A percentile compares a stretch with the other conserved stretches of the same genome.
phyloP scores from a whole-genome alignment of 2,888 invertebrate genomes.

The Phaonia tiefii region DNA sequence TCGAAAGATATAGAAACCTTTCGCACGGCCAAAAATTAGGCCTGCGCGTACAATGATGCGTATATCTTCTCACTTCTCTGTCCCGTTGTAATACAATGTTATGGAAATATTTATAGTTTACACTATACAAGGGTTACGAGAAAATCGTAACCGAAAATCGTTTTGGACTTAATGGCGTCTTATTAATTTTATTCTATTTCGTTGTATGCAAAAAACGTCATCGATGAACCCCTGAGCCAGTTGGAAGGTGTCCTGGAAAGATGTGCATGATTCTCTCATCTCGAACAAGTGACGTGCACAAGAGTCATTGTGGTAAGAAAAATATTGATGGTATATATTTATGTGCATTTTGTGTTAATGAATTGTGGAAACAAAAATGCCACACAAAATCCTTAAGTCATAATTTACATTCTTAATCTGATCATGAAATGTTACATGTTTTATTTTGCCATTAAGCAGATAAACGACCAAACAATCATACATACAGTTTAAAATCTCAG shows the following conservation, averaged over 20 bases:
- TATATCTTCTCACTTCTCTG: no score
- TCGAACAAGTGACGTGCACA: not conserved
- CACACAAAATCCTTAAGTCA: slow-evolving; percentile 57
- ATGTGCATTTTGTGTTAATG: slow-evolving; percentile 31
- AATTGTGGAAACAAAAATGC: slow-evolving; percentile 43
- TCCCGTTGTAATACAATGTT: no score
- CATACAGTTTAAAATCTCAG: not conserved
- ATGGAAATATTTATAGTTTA: not conserved
- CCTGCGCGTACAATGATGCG: no score
- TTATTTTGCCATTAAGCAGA: slow-evolving; percentile 63
- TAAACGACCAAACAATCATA: slow-evolving; percentile 45
- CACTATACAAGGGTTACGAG: no score
- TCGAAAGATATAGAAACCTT: no score
- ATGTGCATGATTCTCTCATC: slow-evolving; percentile 48
- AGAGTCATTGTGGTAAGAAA: slow-evolving; percentile 65
- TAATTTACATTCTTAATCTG: slow-evolving; percentile 66
- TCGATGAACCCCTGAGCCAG: no score
- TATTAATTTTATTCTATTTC: slow-evolving; percentile 23
- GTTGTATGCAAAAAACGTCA: slow-evolving; percentile 38
- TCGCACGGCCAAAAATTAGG: no score
- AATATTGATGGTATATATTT: not conserved
- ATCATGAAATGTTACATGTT: slow-evolving; percentile 64
- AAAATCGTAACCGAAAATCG: no score
- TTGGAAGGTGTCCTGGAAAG: slow-evolving; percentile 50
- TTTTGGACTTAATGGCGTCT: slow-evolving; percentile 49